Percentiles rank a stretch among this genome's conserved stretches.
phyloP scores from a whole-genome alignment of 64 coral and sea anemone species.

The Acropora tenuis region DNA sequence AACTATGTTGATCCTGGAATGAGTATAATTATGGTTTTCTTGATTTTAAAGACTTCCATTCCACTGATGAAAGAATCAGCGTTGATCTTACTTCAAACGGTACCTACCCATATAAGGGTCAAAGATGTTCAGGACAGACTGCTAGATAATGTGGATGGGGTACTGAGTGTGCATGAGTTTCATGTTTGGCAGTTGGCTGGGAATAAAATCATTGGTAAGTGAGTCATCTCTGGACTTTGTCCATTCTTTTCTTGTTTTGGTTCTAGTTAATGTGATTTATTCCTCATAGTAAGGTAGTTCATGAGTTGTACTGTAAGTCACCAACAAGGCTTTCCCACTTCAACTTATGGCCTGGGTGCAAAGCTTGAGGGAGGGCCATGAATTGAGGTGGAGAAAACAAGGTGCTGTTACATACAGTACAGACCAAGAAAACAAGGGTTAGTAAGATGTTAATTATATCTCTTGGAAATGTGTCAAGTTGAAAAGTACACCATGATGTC shows the following conservation, averaged over 20 bases:
- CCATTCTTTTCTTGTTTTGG: too few relatives aligned
- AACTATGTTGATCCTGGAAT: constrained; percentile 95
- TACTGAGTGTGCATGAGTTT: constrained; percentile 95
- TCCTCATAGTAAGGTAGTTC: too few relatives aligned
- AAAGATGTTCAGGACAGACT: constrained; percentile 89
- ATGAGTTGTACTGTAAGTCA: too few relatives aligned
- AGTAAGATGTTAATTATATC: background rate
- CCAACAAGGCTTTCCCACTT: too few relatives aligned
- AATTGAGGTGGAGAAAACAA: background rate
- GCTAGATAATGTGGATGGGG: constrained; percentile 87
- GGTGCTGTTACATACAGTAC: background rate
- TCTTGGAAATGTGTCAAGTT: too few relatives aligned
- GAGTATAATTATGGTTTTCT: constrained; percentile 87
- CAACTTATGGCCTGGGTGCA: too few relatives aligned
- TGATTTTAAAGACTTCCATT: constrained; percentile 91
- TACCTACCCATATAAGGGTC: constrained; percentile 97
- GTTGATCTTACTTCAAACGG: constrained; percentile 95
- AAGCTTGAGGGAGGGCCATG: too few relatives aligned
- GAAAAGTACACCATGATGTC: too few relatives aligned
- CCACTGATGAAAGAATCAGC: constrained; percentile 89
- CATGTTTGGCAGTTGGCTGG: constrained; percentile 99
- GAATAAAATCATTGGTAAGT: constrained; percentile 97
- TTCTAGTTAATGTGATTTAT: too few relatives aligned
- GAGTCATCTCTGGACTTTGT: background rate
- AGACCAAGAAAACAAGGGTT: too few relatives aligned